These are phyloP conservation scores for Anguilla obscura DNA, from an alignment of 2,797 vertebrate genomes.

Conservation along the genomic window DNA sequence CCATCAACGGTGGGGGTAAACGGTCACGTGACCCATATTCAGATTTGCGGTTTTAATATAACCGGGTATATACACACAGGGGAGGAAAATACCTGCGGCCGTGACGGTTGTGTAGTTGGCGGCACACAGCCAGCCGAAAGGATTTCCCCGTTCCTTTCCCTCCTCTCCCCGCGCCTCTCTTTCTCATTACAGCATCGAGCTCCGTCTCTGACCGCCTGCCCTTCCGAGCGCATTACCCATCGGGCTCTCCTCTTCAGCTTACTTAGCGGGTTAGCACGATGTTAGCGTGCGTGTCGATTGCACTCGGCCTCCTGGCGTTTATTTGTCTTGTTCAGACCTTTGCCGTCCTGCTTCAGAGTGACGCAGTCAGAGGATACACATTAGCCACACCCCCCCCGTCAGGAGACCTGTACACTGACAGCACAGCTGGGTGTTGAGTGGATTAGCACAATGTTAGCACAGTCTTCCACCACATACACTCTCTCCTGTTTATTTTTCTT, in stretches of 20 bases:
- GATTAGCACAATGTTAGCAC: slow-evolving; percentile 6
- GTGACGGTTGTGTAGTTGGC: no score
- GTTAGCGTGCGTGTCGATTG: neutral
- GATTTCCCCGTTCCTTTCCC: neutral
- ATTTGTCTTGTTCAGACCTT: neutral
- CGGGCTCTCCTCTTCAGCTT: neutral
- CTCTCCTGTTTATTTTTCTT: neutral
- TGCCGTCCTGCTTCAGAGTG: neutral
- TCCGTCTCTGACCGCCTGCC: neutral
- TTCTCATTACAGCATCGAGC: neutral
- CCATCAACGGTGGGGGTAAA: neutral
- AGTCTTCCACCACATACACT: neutral
- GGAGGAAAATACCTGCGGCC: neutral
- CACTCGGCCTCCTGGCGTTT: neutral
- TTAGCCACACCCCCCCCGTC: no score
- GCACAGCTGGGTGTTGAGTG: neutral
- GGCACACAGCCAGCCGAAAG: no score
- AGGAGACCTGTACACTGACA: no score
- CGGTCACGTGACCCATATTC: neutral
- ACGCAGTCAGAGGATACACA: no score
- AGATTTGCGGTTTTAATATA: neutral
- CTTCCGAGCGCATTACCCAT: neutral
- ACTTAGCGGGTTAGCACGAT: neutral
- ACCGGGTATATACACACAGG: neutral
- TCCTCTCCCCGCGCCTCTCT: neutral